phyloP scores from a whole-genome alignment of 2,113 vertebrate species.

The Sus scrofa region T2T-Sscrofa CM000830.6:10370001-10370500 shows the following conservation, averaged over 20 bases:
- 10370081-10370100: neutral
- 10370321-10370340: neutral
- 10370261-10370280: neutral
- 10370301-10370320: neutral
- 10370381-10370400: neutral
- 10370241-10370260: neutral
- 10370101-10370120: neutral
- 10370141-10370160: neutral
- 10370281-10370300: neutral
- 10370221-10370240: neutral
- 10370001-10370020: neutral
- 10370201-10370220: neutral
- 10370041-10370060: neutral
- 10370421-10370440: neutral
- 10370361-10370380: neutral
- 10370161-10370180: neutral
- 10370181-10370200: neutral
- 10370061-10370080: neutral
- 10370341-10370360: neutral
- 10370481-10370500: neutral
- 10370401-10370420: neutral
- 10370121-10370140: constrained; percentile 16
- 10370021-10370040: neutral
- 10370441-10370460: neutral
- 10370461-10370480: neutral